Evolutionary conservation across 2,113 vertebrate genomes (phyloP).

Genomic region (Melanotaenia duboulayi): DNA sequence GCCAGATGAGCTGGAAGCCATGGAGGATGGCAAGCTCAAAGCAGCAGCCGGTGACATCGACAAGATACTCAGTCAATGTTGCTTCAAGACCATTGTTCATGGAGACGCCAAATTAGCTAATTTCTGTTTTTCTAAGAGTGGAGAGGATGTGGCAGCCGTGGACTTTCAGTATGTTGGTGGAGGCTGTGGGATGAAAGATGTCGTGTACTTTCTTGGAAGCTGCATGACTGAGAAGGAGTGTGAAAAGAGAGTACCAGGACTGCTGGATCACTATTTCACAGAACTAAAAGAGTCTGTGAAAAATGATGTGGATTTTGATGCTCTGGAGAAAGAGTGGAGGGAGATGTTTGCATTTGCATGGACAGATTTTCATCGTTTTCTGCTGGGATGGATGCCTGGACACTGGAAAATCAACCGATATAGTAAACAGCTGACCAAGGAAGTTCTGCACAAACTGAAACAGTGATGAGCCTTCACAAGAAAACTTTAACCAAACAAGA

Average conservation of each 20-base stretch:
- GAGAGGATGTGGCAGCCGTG: slow-evolving; percentile 75
- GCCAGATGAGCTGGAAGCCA: slow-evolving; percentile 81
- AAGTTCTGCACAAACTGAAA: slow-evolving; percentile 75
- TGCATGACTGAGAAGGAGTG: slow-evolving; percentile 81
- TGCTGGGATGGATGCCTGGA: slow-evolving; percentile 83
- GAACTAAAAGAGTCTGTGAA: slow-evolving; percentile 64
- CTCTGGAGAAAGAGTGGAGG: slow-evolving; percentile 81
- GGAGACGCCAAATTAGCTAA: slow-evolving; percentile 85
- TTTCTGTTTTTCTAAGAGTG: slow-evolving; percentile 79
- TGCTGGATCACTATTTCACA: slow-evolving; percentile 79
- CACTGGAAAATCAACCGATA: slow-evolving; percentile 82
- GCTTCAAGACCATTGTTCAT: slow-evolving; percentile 81
- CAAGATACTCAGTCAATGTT: slow-evolving; percentile 71
- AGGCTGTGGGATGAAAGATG: slow-evolving; percentile 85
- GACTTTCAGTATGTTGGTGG: slow-evolving; percentile 85
- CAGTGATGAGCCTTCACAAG: neutral
- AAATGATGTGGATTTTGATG: slow-evolving; percentile 56
- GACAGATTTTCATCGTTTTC: slow-evolving; percentile 83
- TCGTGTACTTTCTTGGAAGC: slow-evolving; percentile 81
- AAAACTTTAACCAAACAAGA: neutral
- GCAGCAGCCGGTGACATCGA: slow-evolving; percentile 75
- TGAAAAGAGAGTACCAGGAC: slow-evolving; percentile 67
- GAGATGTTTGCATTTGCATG: slow-evolving; percentile 81
- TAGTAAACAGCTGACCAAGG: slow-evolving; percentile 74
- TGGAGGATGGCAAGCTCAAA: slow-evolving; percentile 75